phyloP scores from a whole-genome alignment of 1,140 invertebrate species.

The Drosophila malerkotliana region DNA sequence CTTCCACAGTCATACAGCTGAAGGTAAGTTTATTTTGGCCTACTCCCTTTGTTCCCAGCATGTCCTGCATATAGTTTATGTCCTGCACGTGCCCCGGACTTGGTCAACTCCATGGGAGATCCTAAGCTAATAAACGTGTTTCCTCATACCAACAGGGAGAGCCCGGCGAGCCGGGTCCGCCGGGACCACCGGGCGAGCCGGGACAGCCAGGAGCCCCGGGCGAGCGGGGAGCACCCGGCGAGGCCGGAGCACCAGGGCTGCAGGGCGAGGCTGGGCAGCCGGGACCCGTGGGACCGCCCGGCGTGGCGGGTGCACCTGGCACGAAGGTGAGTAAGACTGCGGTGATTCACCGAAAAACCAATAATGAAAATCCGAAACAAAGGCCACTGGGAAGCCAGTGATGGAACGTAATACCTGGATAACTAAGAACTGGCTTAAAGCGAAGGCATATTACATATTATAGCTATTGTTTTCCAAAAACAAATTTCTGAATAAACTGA shows the following conservation, averaged over 20 bases:
- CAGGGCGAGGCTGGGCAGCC: constrained; percentile 86
- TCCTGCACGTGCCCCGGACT: constrained; percentile 32
- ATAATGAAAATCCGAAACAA: constrained; percentile 22
- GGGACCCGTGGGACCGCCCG: constrained; percentile 88
- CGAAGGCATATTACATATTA: neutral
- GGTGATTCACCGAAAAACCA: constrained; percentile 36
- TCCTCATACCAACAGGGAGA: constrained; percentile 88
- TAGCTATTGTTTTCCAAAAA: too few species aligned
- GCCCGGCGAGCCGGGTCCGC: constrained; percentile 94
- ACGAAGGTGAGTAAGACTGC: constrained; percentile 87
- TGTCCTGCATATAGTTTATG: constrained; percentile 42
- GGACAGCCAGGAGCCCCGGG: constrained; percentile 93
- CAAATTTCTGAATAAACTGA: neutral
- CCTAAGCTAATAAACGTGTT: constrained; percentile 60
- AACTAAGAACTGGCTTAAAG: neutral
- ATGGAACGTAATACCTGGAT: neutral
- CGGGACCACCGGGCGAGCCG: constrained; percentile 91
- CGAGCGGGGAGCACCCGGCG: constrained; percentile 87
- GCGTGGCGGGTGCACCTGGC: constrained; percentile 89
- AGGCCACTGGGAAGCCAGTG: constrained; percentile 2
- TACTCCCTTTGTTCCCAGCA: constrained; percentile 19
- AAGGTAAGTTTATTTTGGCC: constrained; percentile 89
- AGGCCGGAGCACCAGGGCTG: constrained; percentile 84
- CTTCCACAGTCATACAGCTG: constrained; percentile 93
- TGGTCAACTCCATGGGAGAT: constrained; percentile 23